Evolutionary conservation across 1,140 invertebrate species (phyloP).

Genomic region (Augochlora pura): DNA sequence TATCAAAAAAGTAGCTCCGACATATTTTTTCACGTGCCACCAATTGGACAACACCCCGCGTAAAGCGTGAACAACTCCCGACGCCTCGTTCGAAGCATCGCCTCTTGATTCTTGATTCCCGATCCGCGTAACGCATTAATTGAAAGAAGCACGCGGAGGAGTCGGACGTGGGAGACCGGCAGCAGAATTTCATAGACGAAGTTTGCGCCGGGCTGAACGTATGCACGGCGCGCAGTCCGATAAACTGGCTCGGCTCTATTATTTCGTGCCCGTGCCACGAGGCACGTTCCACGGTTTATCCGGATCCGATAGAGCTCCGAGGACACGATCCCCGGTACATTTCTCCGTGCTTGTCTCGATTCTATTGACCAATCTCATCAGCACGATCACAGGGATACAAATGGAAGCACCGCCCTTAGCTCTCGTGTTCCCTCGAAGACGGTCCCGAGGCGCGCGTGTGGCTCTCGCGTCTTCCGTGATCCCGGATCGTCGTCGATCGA

Average conservation of each 20-base stretch:
- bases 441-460: neutral
- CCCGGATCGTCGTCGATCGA: neutral
- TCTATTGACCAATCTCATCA: slow-evolving; percentile 59
- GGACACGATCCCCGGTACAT: slow-evolving; percentile 35
- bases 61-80: too few species aligned
- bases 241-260: slow-evolving; percentile 30
- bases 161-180: neutral
- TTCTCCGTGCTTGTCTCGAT: slow-evolving; percentile 15
- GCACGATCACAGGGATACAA: slow-evolving; percentile 34
- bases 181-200: neutral
- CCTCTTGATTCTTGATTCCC: too few species aligned
- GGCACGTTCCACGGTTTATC: slow-evolving; percentile 53
- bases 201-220: neutral
- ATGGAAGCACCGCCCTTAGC: slow-evolving; percentile 42
- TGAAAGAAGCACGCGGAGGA: neutral
- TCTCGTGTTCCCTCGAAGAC: slow-evolving; percentile 41
- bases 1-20: too few species aligned
- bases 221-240: neutral
- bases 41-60: too few species aligned
- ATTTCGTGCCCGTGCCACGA: slow-evolving; percentile 39
- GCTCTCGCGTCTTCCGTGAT: neutral
- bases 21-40: too few species aligned
- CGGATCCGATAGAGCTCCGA: slow-evolving; percentile 49
- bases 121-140: neutral
- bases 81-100: too few species aligned